Evolutionary conservation across 2,113 vertebrate genomes (phyloP), one percentile per base, ranked within the genome.

Genomic region (Ivindomyrus marchei): DNA sequence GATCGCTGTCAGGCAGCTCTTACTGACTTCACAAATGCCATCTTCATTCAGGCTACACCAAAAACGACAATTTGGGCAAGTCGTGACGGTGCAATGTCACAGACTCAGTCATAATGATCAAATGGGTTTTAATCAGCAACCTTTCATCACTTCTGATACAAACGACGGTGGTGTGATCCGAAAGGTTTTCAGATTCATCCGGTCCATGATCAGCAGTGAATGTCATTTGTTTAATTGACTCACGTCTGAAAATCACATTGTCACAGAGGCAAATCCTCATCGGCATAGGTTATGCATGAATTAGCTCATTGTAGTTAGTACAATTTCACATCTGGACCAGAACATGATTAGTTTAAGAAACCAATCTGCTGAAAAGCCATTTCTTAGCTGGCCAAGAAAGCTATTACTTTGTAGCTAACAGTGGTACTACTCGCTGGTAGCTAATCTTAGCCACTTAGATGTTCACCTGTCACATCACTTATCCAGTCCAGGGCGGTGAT

Each of bases 101-200:
- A 31, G 70, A 15, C 15, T 39, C 66, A 70, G 74, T 39, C 74
- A 19, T 80, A 80, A 80, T 80, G 74, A 80, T 70, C 62, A 70
- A 31, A 70, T 70, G 62, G 62, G 62, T 70, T 70, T 70, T 70
- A 66, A 77, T 39, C 31, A 36, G 70, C 15, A 2, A 77, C 5
- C 31, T 36, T 77, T 77, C 70, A 77, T 77, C 70, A 77, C 21
- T 77, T 77, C 70, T 77, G 70, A 77, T 77, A 77, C 70, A 77
- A 77, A 31, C 21, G 15, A 77, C 10, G 0, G 66, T 1, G 13
- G 66, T 39, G 70, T 85, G 84, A 85, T 85, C 84, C 84, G 21
- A 47, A 24, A 47, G 47, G 84, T 46, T n/a, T 47, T 46, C 70
- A 3, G 15, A 77, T 39, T 39, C 31, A 39, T 77, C 36, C 0